phyloP scores from a whole-genome alignment of 2,797 vertebrate species.

The Chelon auratus region DNA sequence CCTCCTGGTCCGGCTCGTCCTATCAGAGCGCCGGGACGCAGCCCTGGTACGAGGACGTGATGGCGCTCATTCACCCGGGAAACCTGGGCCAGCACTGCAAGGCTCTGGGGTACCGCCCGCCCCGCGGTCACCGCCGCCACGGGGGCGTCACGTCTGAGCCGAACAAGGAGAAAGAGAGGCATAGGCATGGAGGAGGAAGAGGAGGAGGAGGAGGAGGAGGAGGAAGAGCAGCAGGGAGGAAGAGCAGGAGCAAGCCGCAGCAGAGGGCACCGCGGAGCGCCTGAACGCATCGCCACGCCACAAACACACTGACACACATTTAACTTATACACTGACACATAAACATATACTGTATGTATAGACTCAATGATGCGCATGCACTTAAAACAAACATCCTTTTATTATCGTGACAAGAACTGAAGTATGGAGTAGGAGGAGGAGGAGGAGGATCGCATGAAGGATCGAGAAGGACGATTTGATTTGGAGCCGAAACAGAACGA shows the following conservation, averaged over 20 bases:
- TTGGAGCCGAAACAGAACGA: constrained; percentile 31
- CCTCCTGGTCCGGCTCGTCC: constrained; percentile 56
- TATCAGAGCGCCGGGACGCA: constrained; percentile 58
- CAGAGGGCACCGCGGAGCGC: constrained; percentile 84
- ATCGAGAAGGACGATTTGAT: constrained; percentile 36
- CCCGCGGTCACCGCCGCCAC: constrained; percentile 73
- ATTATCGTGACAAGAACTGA: constrained; percentile 40
- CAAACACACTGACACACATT: constrained; percentile 50
- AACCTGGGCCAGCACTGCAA: constrained; percentile 83
- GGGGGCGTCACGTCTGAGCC: constrained; percentile 21
- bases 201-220: constrained; percentile 63
- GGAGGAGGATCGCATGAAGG: constrained; percentile 55
- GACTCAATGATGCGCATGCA: constrained; percentile 65
- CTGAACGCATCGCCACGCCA: constrained; percentile 53
- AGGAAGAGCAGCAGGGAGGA: constrained; percentile 73
- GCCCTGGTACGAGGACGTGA: constrained; percentile 83
- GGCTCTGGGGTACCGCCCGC: constrained; percentile 77
- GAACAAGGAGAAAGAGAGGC: constrained; percentile 71
- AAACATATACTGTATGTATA: constrained; percentile 70
- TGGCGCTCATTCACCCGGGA: constrained; percentile 80
- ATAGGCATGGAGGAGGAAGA: constrained; percentile 71
- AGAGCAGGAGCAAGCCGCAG: constrained; percentile 85
- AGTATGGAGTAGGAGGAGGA: constrained; percentile 33
- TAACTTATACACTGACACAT: constrained; percentile 71
- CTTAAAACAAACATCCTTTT: constrained; percentile 56